Conservation (phyloP, 2,888 invertebrate species). For the Neoascia interrupta region DNA sequence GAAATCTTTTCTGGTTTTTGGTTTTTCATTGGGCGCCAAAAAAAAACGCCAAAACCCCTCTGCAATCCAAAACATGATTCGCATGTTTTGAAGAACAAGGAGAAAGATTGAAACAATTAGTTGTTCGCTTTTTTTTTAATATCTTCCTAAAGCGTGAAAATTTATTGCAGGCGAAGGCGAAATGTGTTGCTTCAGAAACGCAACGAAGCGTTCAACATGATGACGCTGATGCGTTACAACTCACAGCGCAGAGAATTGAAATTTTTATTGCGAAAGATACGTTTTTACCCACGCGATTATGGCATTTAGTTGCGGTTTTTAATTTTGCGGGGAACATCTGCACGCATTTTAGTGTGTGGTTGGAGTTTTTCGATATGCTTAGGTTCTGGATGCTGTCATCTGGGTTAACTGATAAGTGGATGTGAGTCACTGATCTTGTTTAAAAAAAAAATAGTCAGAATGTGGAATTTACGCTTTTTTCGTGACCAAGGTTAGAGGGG, state of each 20-base stretch:
- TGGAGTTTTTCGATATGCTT: too few species aligned
- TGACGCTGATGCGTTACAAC: slow-evolving; percentile 29
- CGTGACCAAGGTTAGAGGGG: neutral
- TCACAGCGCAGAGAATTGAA: neutral
- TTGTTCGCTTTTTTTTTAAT: slow-evolving; percentile 6
- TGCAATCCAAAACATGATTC: slow-evolving; percentile 37
- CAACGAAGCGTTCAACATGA: slow-evolving; percentile 27
- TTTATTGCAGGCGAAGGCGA: slow-evolving; percentile 32
- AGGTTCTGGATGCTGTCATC: too few species aligned
- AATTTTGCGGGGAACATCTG: too few species aligned
- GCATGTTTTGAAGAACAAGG: slow-evolving; percentile 21
- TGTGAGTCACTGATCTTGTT: too few species aligned
- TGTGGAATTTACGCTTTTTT: too few species aligned
- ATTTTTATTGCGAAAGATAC: slow-evolving; percentile 13
- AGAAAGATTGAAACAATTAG: slow-evolving; percentile 3
- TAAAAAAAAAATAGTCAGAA: too few species aligned
- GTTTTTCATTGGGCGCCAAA: slow-evolving; percentile 12
- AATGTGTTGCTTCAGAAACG: slow-evolving; percentile 34
- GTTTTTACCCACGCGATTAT: too few species aligned
- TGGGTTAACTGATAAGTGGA: too few species aligned
- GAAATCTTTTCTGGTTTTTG: slow-evolving; percentile 10
- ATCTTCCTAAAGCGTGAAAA: slow-evolving; percentile 20
- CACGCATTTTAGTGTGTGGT: too few species aligned
- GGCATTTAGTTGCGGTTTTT: slow-evolving; percentile 6
- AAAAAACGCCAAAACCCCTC: neutral